phyloP scores from a whole-genome alignment of 2,797 vertebrate species.

The Tympanoctomys barrerae region DNA sequence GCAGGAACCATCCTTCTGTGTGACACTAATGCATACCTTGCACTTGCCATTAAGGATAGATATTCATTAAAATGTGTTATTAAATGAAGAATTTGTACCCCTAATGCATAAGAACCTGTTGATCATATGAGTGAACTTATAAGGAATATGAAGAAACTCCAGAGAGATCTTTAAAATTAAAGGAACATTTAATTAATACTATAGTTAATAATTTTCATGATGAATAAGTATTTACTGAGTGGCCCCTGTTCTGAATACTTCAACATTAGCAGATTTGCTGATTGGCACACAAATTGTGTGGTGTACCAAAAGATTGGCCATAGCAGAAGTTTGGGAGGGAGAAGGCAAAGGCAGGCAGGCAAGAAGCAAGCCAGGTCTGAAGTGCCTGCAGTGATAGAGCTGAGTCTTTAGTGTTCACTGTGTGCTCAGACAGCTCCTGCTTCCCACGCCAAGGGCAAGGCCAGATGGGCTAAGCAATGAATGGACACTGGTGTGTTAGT shows the following conservation, averaged over 20 bases:
- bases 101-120: background rate
- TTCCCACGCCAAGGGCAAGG: background rate
- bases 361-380: background rate
- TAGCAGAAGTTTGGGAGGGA: background rate
- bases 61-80: background rate
- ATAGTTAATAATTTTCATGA: background rate
- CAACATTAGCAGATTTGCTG: background rate
- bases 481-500: no score
- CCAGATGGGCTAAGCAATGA: background rate
- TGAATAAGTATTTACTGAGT: constrained; percentile 24
- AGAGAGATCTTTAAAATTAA: constrained; percentile 3
- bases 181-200: background rate
- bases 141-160: background rate
- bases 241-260: background rate
- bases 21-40: background rate
- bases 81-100: background rate
- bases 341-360: background rate
- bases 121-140: background rate
- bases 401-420: fast-evolving
- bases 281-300: background rate
- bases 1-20: background rate
- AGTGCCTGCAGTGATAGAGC: background rate
- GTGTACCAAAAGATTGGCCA: no score
- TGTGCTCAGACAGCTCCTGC: background rate
- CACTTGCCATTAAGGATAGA: background rate